These are phyloP conservation scores for Leptopterna dolabrata DNA, from an alignment of 2,888 invertebrate species.

Conservation along the genomic window DNA sequence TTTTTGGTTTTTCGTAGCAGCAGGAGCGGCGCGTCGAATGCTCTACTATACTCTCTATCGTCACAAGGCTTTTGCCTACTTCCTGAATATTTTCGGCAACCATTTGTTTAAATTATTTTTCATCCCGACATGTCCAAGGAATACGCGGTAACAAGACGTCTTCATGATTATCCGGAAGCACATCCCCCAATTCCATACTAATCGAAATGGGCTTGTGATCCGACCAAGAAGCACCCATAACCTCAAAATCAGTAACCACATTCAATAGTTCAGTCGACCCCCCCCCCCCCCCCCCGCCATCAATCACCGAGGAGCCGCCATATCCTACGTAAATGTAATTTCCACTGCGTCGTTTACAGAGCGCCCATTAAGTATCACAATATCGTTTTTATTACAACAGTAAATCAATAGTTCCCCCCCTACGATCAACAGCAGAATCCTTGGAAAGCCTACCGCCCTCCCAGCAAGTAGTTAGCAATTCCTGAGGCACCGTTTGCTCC, in stretches of 20 bases:
- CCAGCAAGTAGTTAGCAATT: no score
- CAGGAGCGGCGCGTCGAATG: background rate
- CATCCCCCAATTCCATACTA: background rate
- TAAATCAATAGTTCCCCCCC: no score
- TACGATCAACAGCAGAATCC: no score
- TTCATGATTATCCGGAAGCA: background rate
- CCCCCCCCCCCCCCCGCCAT: background rate
- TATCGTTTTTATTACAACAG: no score
- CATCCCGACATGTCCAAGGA: background rate
- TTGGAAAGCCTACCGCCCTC: no score
- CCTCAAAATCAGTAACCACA: background rate
- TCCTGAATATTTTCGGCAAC: background rate
- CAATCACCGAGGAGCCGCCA: background rate
- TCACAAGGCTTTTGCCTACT: background rate
- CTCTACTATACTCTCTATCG: background rate
- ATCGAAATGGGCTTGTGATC: background rate
- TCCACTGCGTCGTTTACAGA: no score
- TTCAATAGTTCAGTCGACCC: background rate
- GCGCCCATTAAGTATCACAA: no score
- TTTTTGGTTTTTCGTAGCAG: background rate
- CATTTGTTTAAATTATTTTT: background rate
- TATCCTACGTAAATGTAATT: no score
- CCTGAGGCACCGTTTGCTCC: no score
- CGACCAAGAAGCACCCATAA: background rate
- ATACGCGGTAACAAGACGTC: background rate